Conservation (phyloP, 2,113 vertebrate genomes). For the Centropristis striata region DNA sequence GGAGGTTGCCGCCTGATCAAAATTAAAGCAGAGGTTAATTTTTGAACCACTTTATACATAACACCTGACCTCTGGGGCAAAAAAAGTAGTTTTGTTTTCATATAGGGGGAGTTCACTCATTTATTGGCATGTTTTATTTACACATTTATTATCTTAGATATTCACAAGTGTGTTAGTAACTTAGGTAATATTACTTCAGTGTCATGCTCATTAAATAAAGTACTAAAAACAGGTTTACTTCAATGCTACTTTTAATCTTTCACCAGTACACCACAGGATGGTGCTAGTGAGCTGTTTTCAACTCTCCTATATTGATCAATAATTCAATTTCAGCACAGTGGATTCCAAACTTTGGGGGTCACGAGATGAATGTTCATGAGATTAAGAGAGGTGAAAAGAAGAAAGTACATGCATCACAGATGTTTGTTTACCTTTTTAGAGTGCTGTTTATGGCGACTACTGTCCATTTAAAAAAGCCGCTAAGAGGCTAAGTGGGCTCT, state of each 20-base stretch:
- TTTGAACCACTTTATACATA: not conserved
- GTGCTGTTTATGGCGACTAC: too few relatives aligned
- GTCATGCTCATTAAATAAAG: not conserved
- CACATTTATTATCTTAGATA: not conserved
- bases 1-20: too few relatives aligned
- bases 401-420: too few relatives aligned
- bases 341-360: not conserved
- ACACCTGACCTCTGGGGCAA: not conserved
- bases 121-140: not conserved
- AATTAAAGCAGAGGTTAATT: too few relatives aligned
- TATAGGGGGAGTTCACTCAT: not conserved
- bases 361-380: not conserved
- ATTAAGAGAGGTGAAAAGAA: not conserved
- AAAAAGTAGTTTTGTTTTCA: too few relatives aligned
- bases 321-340: not conserved
- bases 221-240: not conserved
- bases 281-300: constrained; percentile 20
- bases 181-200: too few relatives aligned
- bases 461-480: too few relatives aligned
- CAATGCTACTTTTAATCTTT: not conserved
- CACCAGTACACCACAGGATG: constrained; percentile 39
- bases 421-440: too few relatives aligned
- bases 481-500: too few relatives aligned
- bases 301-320: not conserved
- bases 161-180: too few relatives aligned